These are phyloP conservation scores for Drosophila niveifrons DNA, from an alignment of 2,888 invertebrate species.

Conservation along the genomic window DNA sequence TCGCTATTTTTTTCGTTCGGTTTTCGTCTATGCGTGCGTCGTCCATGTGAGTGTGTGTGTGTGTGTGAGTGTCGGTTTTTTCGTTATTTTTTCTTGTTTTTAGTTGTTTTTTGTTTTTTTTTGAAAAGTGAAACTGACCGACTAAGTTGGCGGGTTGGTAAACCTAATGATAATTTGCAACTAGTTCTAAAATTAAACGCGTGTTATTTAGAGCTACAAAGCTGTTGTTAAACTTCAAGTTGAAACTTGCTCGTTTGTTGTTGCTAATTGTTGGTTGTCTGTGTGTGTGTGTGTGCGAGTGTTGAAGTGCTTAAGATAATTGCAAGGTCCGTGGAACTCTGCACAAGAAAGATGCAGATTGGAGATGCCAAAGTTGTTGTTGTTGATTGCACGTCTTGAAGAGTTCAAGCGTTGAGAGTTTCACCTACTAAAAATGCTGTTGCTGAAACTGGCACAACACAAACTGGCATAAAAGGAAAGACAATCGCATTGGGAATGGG, in stretches of 20 bases:
- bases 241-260: constrained; percentile 10
- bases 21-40: constrained; percentile 6
- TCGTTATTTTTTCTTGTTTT: constrained; percentile 26
- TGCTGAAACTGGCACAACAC: constrained; percentile 49
- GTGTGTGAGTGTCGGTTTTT: constrained; percentile 8
- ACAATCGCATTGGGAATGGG: constrained; percentile 62
- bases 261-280: constrained; percentile 7
- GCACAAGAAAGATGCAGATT: constrained; percentile 32
- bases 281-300: neutral
- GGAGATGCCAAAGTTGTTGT: constrained; percentile 11
- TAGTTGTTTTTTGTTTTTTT: constrained; percentile 23
- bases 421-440: constrained; percentile 42
- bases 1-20: neutral
- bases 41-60: neutral
- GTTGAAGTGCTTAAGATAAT: constrained; percentile 1
- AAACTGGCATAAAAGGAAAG: constrained; percentile 48
- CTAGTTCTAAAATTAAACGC: constrained; percentile 24
- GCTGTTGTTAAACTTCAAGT: neutral
- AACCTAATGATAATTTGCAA: constrained; percentile 48
- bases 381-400: constrained; percentile 6
- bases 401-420: constrained; percentile 35
- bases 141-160: constrained; percentile 22
- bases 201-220: constrained; percentile 10
- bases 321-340: constrained; percentile 3
- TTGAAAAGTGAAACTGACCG: constrained; percentile 70